Percentiles rank a stretch among this genome's conserved stretches.
phyloP scores from a whole-genome alignment of 2,888 invertebrate genomes.

The Parapristionchus giblindavisi region DNA sequence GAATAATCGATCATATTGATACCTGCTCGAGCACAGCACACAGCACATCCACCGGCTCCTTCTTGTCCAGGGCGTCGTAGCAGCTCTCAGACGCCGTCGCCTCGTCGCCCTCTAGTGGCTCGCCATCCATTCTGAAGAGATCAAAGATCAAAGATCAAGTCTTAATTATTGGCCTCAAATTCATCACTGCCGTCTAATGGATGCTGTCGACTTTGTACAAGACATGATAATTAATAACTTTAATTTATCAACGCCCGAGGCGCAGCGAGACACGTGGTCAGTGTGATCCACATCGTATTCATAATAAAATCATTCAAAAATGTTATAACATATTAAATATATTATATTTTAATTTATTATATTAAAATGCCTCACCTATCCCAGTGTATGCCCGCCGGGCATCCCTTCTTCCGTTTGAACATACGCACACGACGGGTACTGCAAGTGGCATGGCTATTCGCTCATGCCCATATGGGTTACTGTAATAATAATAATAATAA shows the following conservation, averaged over 20 bases:
- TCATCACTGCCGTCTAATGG: too few species aligned
- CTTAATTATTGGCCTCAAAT: background rate
- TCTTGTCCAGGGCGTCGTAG: background rate
- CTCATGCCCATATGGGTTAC: background rate
- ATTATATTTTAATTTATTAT: too few species aligned
- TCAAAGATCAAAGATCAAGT: background rate
- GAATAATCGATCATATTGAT: too few species aligned
- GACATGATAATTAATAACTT: too few species aligned
- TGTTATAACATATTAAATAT: too few species aligned
- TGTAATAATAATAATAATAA: too few species aligned
- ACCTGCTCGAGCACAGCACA: constrained; percentile 11
- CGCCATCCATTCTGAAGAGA: constrained; percentile 17
- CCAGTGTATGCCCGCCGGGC: constrained; percentile 4
- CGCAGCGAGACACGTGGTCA: too few species aligned
- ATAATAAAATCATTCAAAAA: too few species aligned
- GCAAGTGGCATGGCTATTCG: background rate
- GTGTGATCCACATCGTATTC: too few species aligned
- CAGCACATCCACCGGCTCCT: background rate
- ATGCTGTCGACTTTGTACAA: too few species aligned
- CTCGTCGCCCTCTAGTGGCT: constrained; percentile 7
- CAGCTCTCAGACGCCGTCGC: background rate
- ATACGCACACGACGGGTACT: constrained; percentile 24
- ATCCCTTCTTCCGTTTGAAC: background rate
- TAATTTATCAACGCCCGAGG: too few species aligned
- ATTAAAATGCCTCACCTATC: background rate